A percentile compares a stretch with the other conserved stretches of the same genome.
Evolutionary conservation across 1,140 invertebrate species (phyloP).

Genomic region (Polyergus mexicanus): DNA sequence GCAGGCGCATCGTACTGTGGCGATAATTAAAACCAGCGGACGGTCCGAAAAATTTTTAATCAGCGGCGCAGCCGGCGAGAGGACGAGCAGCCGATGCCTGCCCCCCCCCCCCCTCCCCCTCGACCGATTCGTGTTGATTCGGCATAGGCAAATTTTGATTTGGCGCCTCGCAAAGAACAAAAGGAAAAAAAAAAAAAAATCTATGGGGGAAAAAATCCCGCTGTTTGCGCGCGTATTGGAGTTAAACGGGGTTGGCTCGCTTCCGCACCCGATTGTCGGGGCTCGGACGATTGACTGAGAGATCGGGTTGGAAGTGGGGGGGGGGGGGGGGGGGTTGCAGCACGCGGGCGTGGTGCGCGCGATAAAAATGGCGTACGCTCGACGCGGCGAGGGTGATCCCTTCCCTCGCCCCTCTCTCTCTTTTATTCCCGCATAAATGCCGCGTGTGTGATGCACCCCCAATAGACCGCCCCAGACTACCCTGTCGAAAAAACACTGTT

Average conservation of each 20-base stretch:
- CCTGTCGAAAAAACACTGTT: constrained; percentile 69
- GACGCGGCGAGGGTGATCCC: constrained; percentile 63
- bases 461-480: constrained; percentile 77
- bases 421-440: constrained; percentile 76
- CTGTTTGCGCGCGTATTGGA: constrained; percentile 66
- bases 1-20: not conserved
- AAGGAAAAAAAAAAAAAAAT: constrained; percentile 33
- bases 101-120: too few species aligned
- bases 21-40: constrained; percentile 56
- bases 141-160: constrained; percentile 43
- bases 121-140: constrained; percentile 31
- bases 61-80: constrained; percentile 41
- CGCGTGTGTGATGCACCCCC: constrained; percentile 78
- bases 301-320: constrained; percentile 44
- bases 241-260: constrained; percentile 64
- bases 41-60: constrained; percentile 50
- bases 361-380: constrained; percentile 80
- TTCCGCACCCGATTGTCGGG: constrained; percentile 64
- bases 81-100: constrained; percentile 31
- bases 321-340: constrained; percentile 67
- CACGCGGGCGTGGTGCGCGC: constrained; percentile 78
- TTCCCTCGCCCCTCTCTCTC: not conserved
- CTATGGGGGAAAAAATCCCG: constrained; percentile 31
- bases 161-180: constrained; percentile 3
- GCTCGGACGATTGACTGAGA: constrained; percentile 70